Conservation (phyloP, 2,797 vertebrate species). For the Antennarius maculatus region DNA sequence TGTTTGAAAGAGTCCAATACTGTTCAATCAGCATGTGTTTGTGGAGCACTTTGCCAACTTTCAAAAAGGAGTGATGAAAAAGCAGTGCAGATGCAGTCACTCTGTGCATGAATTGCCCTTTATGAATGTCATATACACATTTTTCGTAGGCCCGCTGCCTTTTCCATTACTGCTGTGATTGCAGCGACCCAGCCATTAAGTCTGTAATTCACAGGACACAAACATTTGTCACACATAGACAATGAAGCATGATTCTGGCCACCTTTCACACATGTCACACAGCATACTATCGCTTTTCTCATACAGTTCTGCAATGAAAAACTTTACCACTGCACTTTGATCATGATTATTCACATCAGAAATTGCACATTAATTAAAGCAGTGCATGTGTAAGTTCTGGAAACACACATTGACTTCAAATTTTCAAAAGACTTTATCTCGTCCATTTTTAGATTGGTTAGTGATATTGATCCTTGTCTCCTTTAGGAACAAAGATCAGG, state of each 20-base stretch:
- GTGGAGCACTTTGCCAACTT: constrained; percentile 55
- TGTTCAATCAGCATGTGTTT: constrained; percentile 67
- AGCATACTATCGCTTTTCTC: neutral
- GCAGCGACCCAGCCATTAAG: constrained; percentile 40
- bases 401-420: too few relatives aligned
- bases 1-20: constrained; percentile 58
- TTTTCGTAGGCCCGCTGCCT: constrained; percentile 32
- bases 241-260: neutral
- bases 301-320: neutral
- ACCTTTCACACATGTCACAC: constrained; percentile 11
- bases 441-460: too few relatives aligned
- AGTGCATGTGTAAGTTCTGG: too few relatives aligned
- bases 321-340: too few relatives aligned
- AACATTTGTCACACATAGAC: constrained; percentile 18
- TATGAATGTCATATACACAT: constrained; percentile 51
- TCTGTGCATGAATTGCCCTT: constrained; percentile 47
- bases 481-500: too few relatives aligned
- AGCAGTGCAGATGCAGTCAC: constrained; percentile 44
- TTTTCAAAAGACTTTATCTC: too few relatives aligned
- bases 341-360: too few relatives aligned
- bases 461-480: too few relatives aligned
- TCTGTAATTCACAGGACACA: constrained; percentile 38
- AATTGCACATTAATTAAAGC: too few relatives aligned
- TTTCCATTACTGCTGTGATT: constrained; percentile 49
- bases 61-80: constrained; percentile 52